A percentile compares a stretch with the other conserved stretches of the same genome.
phyloP scores from a whole-genome alignment of 2,113 vertebrate genomes.

The Eulemur macaco region DNA sequence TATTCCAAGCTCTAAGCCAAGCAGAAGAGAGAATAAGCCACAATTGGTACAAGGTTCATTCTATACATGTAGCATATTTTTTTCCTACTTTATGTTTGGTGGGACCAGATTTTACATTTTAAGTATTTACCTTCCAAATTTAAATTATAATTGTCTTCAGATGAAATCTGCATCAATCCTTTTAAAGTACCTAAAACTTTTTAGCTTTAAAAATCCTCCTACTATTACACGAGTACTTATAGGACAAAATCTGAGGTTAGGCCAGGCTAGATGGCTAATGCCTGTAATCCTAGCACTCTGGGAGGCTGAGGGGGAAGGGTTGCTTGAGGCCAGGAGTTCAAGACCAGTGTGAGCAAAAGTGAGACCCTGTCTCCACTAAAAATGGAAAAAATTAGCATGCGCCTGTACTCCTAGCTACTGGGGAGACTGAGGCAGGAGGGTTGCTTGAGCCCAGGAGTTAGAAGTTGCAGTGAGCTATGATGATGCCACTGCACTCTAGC shows the following conservation, averaged over 20 bases:
- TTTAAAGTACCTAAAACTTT: slow-evolving; percentile 18
- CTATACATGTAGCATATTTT: neutral
- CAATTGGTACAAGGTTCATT: slow-evolving; percentile 13
- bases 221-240: neutral
- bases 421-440: too few relatives aligned
- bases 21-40: neutral
- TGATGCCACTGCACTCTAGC: too few relatives aligned
- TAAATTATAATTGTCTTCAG: slow-evolving; percentile 37
- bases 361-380: too few relatives aligned
- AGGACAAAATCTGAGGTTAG: slow-evolving; percentile 24
- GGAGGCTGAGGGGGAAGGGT: too few relatives aligned
- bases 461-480: too few relatives aligned
- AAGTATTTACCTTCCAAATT: neutral
- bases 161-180: neutral
- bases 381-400: too few relatives aligned
- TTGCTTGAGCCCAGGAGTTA: too few relatives aligned
- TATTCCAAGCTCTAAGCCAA: neutral
- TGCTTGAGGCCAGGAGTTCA: too few relatives aligned
- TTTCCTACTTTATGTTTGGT: neutral
- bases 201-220: neutral
- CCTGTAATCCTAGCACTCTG: too few relatives aligned
- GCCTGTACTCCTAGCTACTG: too few relatives aligned
- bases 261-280: too few relatives aligned
- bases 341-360: too few relatives aligned
- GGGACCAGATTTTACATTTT: neutral